A percentile compares a stretch with the other conserved stretches of the same genome.
Evolutionary conservation across 2,113 vertebrate species (phyloP).

Genomic region (Notarius quadriscutis): DNA sequence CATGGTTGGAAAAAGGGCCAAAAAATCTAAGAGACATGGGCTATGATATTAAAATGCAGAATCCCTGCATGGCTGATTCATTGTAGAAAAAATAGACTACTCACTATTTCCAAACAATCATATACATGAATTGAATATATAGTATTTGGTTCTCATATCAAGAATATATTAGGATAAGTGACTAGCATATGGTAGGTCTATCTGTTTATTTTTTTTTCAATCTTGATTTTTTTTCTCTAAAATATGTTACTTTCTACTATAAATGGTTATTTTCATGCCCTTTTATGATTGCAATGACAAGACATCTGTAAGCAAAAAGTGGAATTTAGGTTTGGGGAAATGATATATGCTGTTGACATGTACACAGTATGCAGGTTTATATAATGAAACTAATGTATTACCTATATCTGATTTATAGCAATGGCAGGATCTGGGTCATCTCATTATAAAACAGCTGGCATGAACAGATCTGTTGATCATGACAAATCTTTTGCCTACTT

Average conservation of each 20-base stretch:
- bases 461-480: slow-evolving; percentile 53
- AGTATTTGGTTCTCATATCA: slow-evolving; percentile 3
- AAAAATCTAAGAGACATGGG: not conserved
- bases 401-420: slow-evolving; percentile 63
- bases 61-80: slow-evolving; percentile 3
- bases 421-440: slow-evolving; percentile 69
- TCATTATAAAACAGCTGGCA: slow-evolving; percentile 64
- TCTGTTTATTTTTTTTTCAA: slow-evolving; percentile 20
- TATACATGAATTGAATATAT: not conserved
- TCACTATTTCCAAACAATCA: not conserved
- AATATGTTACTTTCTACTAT: not conserved
- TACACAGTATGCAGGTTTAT: slow-evolving; percentile 53
- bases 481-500: slow-evolving; percentile 46
- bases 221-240: slow-evolving; percentile 11
- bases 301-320: slow-evolving; percentile 45
- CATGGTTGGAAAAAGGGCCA: not conserved
- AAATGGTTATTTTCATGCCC: slow-evolving; percentile 28
- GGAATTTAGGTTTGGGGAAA: slow-evolving; percentile 59
- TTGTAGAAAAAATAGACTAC: not conserved
- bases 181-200: not conserved
- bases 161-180: slow-evolving; percentile 7
- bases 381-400: slow-evolving; percentile 57
- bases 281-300: slow-evolving; percentile 12
- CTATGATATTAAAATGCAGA: not conserved
- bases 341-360: slow-evolving; percentile 69